Conservation (phyloP, 2,797 vertebrate species). For the Phataginus tricuspis region DNA sequence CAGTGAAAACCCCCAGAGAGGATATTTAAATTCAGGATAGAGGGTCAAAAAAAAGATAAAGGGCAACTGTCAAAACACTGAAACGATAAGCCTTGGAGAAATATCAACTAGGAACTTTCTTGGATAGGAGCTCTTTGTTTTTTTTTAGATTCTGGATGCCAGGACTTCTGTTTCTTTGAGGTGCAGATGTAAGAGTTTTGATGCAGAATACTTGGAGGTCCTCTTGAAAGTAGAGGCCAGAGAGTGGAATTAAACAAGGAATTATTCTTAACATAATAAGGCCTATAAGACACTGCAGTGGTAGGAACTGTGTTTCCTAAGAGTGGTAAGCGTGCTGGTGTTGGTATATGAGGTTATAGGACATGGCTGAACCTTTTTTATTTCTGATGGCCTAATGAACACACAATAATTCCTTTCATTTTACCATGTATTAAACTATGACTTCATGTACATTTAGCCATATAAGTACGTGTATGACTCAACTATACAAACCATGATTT, state of each 20-base stretch:
- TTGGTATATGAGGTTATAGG: no score
- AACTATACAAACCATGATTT: background rate
- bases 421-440: background rate
- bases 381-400: slow-evolving; percentile 11
- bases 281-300: background rate
- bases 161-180: background rate
- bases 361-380: background rate
- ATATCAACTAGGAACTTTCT: background rate
- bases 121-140: background rate
- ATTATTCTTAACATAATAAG: background rate
- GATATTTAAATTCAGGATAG: background rate
- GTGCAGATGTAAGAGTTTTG: background rate
- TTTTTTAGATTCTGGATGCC: background rate
- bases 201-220: background rate
- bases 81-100: background rate
- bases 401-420: background rate
- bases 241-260: background rate
- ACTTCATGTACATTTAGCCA: background rate
- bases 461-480: background rate
- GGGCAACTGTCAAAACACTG: background rate
- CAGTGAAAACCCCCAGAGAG: background rate
- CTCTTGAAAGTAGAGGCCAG: background rate
- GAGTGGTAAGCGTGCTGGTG: background rate
- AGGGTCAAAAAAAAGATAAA: background rate
- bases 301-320: background rate